A percentile compares a stretch with the other conserved stretches of the same genome.
These are phyloP conservation scores for Lepus townsendii DNA, from an alignment of 2,797 vertebrate species.

Conservation along the genomic window DNA sequence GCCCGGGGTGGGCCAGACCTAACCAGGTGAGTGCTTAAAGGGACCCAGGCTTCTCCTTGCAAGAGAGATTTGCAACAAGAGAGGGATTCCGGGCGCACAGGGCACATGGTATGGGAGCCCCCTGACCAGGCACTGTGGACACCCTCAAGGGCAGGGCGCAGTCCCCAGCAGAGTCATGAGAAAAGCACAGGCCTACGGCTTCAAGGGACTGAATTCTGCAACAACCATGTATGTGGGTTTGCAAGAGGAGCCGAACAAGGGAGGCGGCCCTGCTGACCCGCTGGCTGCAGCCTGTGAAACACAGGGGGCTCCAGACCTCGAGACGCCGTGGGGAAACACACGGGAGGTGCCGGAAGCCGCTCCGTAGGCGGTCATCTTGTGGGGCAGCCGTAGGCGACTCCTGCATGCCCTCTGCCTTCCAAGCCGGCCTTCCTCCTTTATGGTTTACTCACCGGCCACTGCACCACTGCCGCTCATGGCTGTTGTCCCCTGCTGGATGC, in stretches of 20 bases:
- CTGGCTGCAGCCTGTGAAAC: neutral
- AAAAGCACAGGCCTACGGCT: neutral
- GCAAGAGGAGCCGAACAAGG: neutral
- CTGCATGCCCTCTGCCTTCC: neutral
- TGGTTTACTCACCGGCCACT: neutral
- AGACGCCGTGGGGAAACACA: neutral
- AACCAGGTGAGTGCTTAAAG: neutral
- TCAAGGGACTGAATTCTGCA: neutral
- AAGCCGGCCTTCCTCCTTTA: neutral
- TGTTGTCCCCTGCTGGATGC: neutral
- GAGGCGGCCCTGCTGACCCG: rapidly evolving
- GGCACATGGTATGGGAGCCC: rapidly evolving
- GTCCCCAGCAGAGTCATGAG: neutral
- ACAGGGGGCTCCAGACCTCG: rapidly evolving
- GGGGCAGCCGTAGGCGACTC: neutral
- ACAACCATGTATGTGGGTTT: neutral
- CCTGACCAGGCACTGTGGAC: neutral
- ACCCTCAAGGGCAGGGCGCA: neutral
- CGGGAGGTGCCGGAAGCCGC: rapidly evolving
- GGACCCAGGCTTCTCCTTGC: neutral
- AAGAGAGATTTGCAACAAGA: neutral
- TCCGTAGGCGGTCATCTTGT: neutral
- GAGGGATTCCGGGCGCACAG: neutral
- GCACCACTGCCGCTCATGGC: too few relatives aligned
- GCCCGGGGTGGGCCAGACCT: neutral